Evolutionary conservation across 2,888 invertebrate species (phyloP), one percentile per base, ranked within the genome.

Genomic region (Tricholauxania praeusta): DNA sequence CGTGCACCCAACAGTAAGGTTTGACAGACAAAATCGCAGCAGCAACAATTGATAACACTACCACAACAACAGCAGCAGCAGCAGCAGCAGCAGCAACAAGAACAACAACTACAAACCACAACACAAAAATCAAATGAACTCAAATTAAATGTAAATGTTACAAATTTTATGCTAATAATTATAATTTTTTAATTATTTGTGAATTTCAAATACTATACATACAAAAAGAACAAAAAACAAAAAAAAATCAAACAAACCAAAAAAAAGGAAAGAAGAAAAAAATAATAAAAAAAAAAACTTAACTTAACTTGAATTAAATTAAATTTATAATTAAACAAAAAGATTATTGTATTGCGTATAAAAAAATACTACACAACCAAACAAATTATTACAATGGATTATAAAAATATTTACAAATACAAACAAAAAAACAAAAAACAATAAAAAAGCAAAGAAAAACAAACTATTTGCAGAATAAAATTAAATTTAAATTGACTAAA

Each of bases 101-200:
- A 80, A 76, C 69, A 79, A 79, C 72, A 76, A 75, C 77, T 77
- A 78, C 73, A 76, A 72, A 68, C 72, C 72, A 75, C 72, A 78
- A 75, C 71, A 82, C 84, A 83, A 81, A 85, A 85, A 83, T 84
- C 85, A 84, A 84, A 85, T 83, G 83, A 84, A 84, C 85, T 84
- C 83, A 84, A 84, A 85, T 83, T 84, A 82, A 84, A 84, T 85
- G 84, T 84, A 85, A 85, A 85, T 84, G 83, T 84, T 47, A 63
- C 12, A 80, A 83, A 84, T 83, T 84, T 81, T 83, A 84, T 81
- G 84, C 81, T 84, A 83, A 83, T 84, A 82, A 85, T 84, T 83
- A 81, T 84, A 78, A 82, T 85, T 84, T 84, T 77, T 28, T 57
- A 57, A 57, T 57, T 67, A 15, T 22, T 70, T 48, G 19, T 49